Percentiles rank a stretch among this genome's conserved stretches.
These are phyloP conservation scores for Megalopta genalis DNA, from an alignment of 1,140 invertebrate genomes.

Conservation along the genomic window DNA sequence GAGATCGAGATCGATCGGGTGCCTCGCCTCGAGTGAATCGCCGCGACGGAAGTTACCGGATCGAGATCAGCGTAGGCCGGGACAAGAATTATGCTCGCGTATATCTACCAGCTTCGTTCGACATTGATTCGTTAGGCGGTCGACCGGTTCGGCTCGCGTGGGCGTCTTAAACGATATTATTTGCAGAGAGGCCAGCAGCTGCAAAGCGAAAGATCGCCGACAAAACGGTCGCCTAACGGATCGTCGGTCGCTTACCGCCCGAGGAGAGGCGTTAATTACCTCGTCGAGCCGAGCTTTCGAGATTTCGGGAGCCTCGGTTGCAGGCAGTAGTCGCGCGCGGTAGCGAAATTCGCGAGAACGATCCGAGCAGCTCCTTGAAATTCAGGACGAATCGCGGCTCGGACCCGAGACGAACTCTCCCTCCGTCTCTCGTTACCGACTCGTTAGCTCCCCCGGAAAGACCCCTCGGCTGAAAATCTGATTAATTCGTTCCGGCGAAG, in stretches of 20 bases:
- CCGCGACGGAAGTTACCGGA: constrained; percentile 57
- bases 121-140: constrained; percentile 26
- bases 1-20: too few relatives aligned
- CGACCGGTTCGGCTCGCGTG: neutral
- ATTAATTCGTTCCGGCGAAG: neutral
- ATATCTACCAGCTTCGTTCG: neutral
- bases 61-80: constrained; percentile 61
- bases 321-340: neutral
- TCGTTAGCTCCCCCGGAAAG: too few relatives aligned
- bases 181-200: neutral
- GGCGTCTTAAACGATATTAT: constrained; percentile 7
- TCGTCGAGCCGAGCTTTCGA: neutral
- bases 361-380: neutral
- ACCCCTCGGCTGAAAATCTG: neutral
- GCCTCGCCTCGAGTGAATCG: neutral
- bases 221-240: neutral
- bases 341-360: neutral
- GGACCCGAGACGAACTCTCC: too few relatives aligned
- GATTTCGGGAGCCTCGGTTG: neutral
- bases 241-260: neutral
- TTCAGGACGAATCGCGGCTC: neutral
- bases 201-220: neutral
- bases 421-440: too few relatives aligned
- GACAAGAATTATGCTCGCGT: neutral
- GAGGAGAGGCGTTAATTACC: neutral